Evolutionary conservation across 2,113 vertebrate genomes (phyloP).

Genomic region (Alosa alosa): DNA sequence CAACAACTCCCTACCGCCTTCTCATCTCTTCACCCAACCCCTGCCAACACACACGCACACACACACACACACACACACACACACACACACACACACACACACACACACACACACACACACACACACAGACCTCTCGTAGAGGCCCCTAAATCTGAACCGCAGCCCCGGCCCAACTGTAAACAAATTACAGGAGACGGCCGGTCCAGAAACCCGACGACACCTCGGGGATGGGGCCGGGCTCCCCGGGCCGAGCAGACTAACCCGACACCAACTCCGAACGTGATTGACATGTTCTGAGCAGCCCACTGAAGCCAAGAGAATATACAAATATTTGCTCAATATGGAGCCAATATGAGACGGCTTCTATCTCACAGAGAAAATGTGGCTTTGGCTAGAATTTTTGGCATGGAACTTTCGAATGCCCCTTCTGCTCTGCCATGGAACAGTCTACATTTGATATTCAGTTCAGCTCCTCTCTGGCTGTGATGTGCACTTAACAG

Average conservation of each 20-base stretch:
- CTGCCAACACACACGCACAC: neutral
- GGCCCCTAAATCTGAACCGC: no score
- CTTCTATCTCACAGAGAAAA: neutral
- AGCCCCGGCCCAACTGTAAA: no score
- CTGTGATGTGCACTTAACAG: no score
- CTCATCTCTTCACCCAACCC: no score
- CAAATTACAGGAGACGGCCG: no score
- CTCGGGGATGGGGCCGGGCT: no score
- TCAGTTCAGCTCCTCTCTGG: no score
- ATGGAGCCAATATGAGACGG: neutral
- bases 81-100: slow-evolving; percentile 14
- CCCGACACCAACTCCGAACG: neutral
- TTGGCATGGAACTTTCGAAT: neutral
- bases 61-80: slow-evolving; percentile 21
- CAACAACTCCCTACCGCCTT: no score
- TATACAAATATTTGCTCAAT: neutral
- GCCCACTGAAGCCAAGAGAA: neutral
- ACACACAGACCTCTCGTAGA: neutral
- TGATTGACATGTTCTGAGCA: neutral
- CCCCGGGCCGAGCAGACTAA: neutral
- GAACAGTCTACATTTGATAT: no score
- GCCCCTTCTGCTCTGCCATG: no score
- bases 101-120: slow-evolving; percentile 12
- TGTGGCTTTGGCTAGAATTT: no score
- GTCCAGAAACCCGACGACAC: no score